phyloP scores from a whole-genome alignment of 1,140 invertebrate genomes.

The Drosophila serrata region DNA sequence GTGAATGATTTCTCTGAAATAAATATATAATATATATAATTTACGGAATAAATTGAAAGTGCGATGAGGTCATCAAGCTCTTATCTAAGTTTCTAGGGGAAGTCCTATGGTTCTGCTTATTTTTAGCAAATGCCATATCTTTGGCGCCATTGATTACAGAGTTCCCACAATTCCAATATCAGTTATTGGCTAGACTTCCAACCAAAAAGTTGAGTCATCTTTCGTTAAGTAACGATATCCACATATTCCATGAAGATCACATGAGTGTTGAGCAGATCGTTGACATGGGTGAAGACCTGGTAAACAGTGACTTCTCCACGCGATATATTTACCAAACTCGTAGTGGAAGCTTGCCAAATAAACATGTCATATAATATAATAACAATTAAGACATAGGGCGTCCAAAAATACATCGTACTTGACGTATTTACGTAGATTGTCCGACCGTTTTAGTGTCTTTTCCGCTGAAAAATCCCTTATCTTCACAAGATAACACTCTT shows the following conservation, averaged over 20 bases:
- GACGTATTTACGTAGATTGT: constrained; percentile 55
- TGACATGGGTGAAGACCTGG: constrained; percentile 39
- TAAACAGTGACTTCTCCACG: constrained; percentile 15
- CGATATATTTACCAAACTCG: neutral
- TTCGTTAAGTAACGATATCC: constrained; percentile 20
- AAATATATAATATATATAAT: neutral
- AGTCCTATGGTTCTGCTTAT: constrained; percentile 12
- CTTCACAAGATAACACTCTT: constrained; percentile 25
- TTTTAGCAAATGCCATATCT: constrained; percentile 18
- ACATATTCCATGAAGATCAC: constrained; percentile 36
- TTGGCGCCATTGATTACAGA: constrained; percentile 21
- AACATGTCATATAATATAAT: constrained; percentile 32
- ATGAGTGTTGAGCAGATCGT: constrained; percentile 37
- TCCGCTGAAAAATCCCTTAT: constrained; percentile 45
- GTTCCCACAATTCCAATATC: constrained; percentile 9
- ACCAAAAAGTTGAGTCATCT: constrained; percentile 26
- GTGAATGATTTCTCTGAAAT: neutral
- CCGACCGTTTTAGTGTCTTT: constrained; percentile 46
- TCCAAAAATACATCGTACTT: constrained; percentile 41
- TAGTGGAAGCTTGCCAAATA: constrained; percentile 49
- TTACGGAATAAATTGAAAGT: neutral
- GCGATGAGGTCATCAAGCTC: neutral
- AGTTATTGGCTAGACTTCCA: constrained; percentile 20
- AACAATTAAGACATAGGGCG: constrained; percentile 39
- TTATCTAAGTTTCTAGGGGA: constrained; percentile 40